Percentiles rank a stretch among this genome's conserved stretches.
Evolutionary conservation across 2,113 vertebrate species (phyloP).

Genomic region (Campylomormyrus tamandua): DNA sequence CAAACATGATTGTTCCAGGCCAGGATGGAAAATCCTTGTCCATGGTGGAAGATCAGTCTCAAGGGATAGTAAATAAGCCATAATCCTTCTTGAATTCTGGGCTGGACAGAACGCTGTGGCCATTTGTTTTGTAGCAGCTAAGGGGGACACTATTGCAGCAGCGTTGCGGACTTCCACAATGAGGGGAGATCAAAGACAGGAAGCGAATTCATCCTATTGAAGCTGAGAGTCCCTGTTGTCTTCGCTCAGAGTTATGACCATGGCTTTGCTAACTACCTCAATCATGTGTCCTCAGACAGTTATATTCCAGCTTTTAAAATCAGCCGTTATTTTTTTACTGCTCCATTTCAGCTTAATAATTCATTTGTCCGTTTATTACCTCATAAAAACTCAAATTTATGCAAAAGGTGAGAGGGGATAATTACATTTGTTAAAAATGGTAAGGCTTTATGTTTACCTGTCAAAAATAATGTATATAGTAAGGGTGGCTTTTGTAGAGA

Average conservation of each 20-base stretch:
- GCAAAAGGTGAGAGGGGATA: conserved; percentile 17
- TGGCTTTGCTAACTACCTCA: conserved; percentile 13
- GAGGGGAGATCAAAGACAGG: neutral
- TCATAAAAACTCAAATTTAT: conserved; percentile 14
- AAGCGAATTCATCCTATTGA: neutral
- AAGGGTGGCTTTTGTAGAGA: neutral
- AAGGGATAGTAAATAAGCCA: neutral
- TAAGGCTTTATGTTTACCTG: conserved; percentile 12
- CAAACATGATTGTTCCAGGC: neutral
- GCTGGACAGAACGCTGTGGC: neutral
- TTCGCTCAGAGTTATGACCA: neutral
- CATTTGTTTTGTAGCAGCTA: conserved; percentile 1
- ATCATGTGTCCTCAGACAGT: conserved; percentile 15
- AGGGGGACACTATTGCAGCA: neutral
- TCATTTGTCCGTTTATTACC: conserved; percentile 14
- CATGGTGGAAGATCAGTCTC: neutral
- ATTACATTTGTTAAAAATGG: conserved; percentile 19
- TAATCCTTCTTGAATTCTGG: neutral
- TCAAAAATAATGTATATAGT: conserved; percentile 7
- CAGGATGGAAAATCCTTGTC: neutral
- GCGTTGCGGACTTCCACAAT: neutral
- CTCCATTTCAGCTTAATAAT: conserved; percentile 12
- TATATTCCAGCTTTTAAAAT: conserved; percentile 12
- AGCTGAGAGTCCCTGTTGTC: neutral
- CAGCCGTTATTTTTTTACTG: conserved; percentile 19